Base-by-base conservation (phyloP, 2,888 invertebrate genomes). In the Lycophotia porphyrea region DNA sequence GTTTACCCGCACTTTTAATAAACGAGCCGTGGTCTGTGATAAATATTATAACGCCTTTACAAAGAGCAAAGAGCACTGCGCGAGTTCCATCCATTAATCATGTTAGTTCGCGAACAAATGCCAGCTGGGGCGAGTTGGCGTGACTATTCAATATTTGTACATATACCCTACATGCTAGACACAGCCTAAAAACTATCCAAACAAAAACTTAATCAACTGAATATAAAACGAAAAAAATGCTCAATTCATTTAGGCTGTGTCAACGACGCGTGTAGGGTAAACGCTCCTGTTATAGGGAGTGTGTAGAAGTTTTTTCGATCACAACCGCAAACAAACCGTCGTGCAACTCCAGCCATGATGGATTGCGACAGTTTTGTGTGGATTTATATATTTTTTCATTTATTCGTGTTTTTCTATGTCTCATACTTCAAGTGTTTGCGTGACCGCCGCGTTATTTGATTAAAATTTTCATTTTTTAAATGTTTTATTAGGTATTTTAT, bases 41-140 rank as follows among this genome's bases (percentile, higher is more conserved):
- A 89, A 88, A 90, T 90, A 91, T 88, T 86, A 89, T 84, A 90
- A 87, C 85, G 86, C 81, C 80, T 82, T 88, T 88, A 88, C 89
- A 91, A 89, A 90, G 90, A 92, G 90, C 93, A 91, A 90, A 92
- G 90, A 90, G 92, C 90, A 90, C 85, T 90, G 92, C 88, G 90
- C 88, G 90, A 92, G 91, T 93, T 91, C 84, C 84, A 85, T 82
- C 91, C 91, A 94, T 94, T 93, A 93, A 93, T 94, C 94, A 93
- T 92, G 87, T 91, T 92, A 93, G 93, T 93, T 93, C 85, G 80
- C 84, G 89, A 92, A 93, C 92, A 92, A 92, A 92, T 92, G 90
- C 90, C 93, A 91, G 92, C 88, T 92, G 92, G 87, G 88, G 86
- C 73, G 84, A 91, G 88, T 93, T 93, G 87, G 89, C 89, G 88